phyloP scores from a whole-genome alignment of 2,113 vertebrate species.

The Pteropus alecto region DNA sequence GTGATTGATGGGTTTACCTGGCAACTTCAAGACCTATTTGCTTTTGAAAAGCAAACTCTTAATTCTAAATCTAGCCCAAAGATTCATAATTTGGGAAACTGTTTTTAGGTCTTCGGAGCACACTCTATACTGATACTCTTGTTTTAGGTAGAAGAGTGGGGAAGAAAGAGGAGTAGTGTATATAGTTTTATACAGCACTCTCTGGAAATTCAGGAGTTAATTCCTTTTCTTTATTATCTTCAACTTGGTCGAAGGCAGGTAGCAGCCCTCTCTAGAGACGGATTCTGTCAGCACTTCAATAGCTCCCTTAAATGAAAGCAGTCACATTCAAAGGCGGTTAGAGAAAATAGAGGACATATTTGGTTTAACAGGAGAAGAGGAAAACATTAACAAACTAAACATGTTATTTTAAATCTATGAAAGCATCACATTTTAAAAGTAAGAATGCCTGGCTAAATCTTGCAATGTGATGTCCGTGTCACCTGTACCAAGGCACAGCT shows the following conservation, averaged over 20 bases:
- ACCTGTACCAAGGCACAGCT: too few species aligned
- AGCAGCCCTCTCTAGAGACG: conserved; percentile 46
- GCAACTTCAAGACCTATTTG: background rate
- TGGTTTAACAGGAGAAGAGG: conserved; percentile 30
- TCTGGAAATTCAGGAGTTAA: conserved; percentile 50
- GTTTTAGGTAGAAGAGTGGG: background rate
- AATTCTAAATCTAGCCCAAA: background rate
- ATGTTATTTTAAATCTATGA: background rate
- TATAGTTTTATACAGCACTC: background rate
- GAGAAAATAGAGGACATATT: conserved; percentile 45
- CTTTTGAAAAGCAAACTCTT: conserved; percentile 23
- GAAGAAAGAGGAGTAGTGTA: background rate
- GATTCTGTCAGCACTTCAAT: conserved; percentile 45
- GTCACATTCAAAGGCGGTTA: conserved; percentile 35
- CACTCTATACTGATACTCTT: background rate
- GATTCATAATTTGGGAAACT: background rate
- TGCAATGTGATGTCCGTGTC: background rate
- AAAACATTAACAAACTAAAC: conserved; percentile 37
- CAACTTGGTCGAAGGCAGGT: conserved; percentile 15
- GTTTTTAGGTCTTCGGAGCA: background rate
- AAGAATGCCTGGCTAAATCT: background rate
- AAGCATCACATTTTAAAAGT: background rate
- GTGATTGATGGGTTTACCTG: background rate
- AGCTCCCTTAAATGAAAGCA: conserved; percentile 34
- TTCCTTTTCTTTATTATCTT: conserved; percentile 10